Evolutionary conservation across 2,113 vertebrate genomes (phyloP).

Genomic region (Pristiophorus japonicus): DNA sequence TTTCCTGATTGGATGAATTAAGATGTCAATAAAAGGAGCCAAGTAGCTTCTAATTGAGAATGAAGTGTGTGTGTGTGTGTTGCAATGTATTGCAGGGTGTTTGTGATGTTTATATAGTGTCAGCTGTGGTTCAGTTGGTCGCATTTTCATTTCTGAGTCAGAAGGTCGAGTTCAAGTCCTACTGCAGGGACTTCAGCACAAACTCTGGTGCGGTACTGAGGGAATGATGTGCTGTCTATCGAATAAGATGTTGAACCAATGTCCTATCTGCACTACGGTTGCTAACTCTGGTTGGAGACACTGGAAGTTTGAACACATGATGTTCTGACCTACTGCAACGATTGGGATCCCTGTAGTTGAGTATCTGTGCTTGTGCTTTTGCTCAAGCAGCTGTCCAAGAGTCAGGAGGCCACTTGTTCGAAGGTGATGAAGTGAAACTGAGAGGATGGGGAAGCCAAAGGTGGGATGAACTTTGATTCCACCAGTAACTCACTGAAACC

Average conservation of each 20-base stretch:
- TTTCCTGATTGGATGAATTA: neutral
- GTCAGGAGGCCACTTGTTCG: neutral
- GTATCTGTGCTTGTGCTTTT: too few relatives aligned
- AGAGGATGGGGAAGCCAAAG: neutral
- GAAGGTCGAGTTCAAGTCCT: too few relatives aligned
- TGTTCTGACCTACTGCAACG: too few relatives aligned
- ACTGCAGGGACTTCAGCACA: too few relatives aligned
- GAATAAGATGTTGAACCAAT: neutral
- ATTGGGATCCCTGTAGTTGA: too few relatives aligned
- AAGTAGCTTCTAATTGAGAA: neutral
- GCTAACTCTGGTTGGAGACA: neutral
- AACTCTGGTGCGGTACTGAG: too few relatives aligned
- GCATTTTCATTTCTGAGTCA: too few relatives aligned
- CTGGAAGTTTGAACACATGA: neutral
- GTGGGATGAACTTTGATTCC: neutral
- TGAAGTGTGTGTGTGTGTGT: neutral
- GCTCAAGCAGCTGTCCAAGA: too few relatives aligned
- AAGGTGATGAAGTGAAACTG: neutral
- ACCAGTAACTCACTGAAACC: neutral
- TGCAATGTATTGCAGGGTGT: too few relatives aligned
- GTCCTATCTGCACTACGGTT: neutral
- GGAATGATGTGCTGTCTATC: neutral
- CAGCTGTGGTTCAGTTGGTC: too few relatives aligned
- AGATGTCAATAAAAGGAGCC: neutral
- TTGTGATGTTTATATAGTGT: too few relatives aligned